phyloP scores from a whole-genome alignment of 2,797 vertebrate genomes.

The Peromyscus attwateri region DNA sequence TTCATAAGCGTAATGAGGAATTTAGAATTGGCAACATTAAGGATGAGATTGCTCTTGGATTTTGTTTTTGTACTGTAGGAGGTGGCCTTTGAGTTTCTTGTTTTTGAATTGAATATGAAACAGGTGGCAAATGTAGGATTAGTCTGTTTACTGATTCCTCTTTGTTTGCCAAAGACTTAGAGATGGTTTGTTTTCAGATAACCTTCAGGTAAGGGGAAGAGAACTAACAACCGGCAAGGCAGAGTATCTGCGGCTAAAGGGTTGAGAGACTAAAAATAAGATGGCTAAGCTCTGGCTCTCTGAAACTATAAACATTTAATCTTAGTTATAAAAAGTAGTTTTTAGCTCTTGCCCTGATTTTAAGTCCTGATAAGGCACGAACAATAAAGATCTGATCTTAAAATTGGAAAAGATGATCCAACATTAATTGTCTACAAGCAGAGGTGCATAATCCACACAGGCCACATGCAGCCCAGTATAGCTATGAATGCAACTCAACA shows the following conservation, averaged over 20 bases:
- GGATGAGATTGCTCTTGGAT: neutral
- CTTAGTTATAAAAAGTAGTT: slow-evolving; percentile 56
- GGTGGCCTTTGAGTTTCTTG: slow-evolving; percentile 48
- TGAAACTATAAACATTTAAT: slow-evolving; percentile 63
- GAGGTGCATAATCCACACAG: neutral
- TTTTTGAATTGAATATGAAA: slow-evolving; percentile 60
- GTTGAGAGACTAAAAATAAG: slow-evolving; percentile 34
- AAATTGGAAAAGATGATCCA: slow-evolving; percentile 59
- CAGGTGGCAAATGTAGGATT: slow-evolving; percentile 52
- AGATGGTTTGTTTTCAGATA: slow-evolving; percentile 64
- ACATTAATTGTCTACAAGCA: neutral
- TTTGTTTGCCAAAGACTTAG: slow-evolving; percentile 54
- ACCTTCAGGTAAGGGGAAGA: slow-evolving; percentile 54
- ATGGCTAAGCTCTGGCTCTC: slow-evolving; percentile 42
- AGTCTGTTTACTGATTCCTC: slow-evolving; percentile 36
- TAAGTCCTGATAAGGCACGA: slow-evolving; percentile 43
- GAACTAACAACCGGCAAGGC: slow-evolving; percentile 37
- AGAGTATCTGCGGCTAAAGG: slow-evolving; percentile 41
- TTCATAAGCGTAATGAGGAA: slow-evolving; percentile 6
- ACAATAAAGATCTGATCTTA: slow-evolving; percentile 58
- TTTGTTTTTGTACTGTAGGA: slow-evolving; percentile 50
- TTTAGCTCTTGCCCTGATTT: slow-evolving; percentile 49
- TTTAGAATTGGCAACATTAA: slow-evolving; percentile 50
- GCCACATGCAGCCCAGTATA: neutral
- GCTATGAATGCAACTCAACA: neutral